Evolutionary conservation across 2,888 invertebrate genomes (phyloP).

Genomic region (Hydropsyche betteni): DNA sequence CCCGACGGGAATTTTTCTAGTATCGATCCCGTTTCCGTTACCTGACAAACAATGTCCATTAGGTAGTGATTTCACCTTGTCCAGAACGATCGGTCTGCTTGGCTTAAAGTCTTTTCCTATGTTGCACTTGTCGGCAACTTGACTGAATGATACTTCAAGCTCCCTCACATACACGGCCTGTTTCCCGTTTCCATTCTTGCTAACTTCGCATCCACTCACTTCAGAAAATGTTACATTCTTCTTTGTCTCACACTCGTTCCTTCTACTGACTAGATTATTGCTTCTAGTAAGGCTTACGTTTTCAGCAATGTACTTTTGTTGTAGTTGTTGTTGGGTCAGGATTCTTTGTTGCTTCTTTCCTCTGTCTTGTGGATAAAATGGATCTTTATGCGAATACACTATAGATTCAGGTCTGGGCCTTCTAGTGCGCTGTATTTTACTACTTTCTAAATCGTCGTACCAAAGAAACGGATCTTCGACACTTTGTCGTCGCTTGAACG

Average conservation of each 20-base stretch:
- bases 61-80: constrained; percentile 55
- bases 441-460: constrained; percentile 39
- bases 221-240: constrained; percentile 66
- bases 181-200: constrained; percentile 63
- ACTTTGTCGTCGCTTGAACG: background rate
- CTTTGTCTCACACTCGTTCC: constrained; percentile 59
- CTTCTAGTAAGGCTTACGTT: constrained; percentile 22
- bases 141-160: constrained; percentile 64
- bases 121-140: constrained; percentile 66
- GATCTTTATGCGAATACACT: constrained; percentile 34
- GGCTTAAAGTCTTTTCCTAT: constrained; percentile 61
- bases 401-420: constrained; percentile 42
- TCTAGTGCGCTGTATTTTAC: constrained; percentile 41
- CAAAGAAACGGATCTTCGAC: constrained; percentile 4
- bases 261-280: constrained; percentile 54
- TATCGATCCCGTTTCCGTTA: constrained; percentile 18
- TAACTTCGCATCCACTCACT: constrained; percentile 58
- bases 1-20: constrained; percentile 15
- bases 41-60: constrained; percentile 50
- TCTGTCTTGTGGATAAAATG: constrained; percentile 33
- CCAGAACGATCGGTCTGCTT: constrained; percentile 58
- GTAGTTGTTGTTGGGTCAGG: background rate
- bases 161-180: constrained; percentile 64
- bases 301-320: constrained; percentile 12
- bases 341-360: constrained; percentile 23